phyloP scores from a whole-genome alignment of 2,888 invertebrate species.

The Acanthosepion pharaonis region DNA sequence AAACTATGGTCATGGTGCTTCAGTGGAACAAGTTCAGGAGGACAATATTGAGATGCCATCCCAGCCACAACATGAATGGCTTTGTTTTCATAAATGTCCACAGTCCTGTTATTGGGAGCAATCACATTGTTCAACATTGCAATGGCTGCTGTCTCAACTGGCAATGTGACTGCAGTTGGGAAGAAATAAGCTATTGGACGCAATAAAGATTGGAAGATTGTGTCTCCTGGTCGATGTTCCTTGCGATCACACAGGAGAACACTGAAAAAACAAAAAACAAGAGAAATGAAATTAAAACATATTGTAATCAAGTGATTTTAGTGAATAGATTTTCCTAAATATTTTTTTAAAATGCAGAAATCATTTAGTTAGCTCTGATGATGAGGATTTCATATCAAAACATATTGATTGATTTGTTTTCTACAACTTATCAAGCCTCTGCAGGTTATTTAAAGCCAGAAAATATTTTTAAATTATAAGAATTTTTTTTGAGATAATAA shows the following conservation, averaged over 20 bases:
- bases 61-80: constrained; percentile 68
- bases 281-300: not conserved
- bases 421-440: too few relatives aligned
- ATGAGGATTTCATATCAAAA: too few relatives aligned
- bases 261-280: constrained; percentile 59
- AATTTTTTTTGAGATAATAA: too few relatives aligned
- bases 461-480: too few relatives aligned
- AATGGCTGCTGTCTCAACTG: constrained; percentile 66
- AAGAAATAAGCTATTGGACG: constrained; percentile 68
- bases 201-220: constrained; percentile 60
- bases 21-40: not conserved
- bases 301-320: too few relatives aligned
- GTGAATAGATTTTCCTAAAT: too few relatives aligned
- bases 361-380: too few relatives aligned
- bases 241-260: constrained; percentile 70
- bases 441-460: too few relatives aligned
- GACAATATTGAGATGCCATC: constrained; percentile 45
- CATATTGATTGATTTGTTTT: too few relatives aligned
- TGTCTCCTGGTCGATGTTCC: constrained; percentile 68
- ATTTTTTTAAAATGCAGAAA: too few relatives aligned
- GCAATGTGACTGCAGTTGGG: constrained; percentile 71
- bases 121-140: constrained; percentile 71
- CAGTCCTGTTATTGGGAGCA: constrained; percentile 54
- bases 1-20: not conserved
- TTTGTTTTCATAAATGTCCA: constrained; percentile 70